These are phyloP conservation scores for Anomalospiza imberbis DNA, from an alignment of 2,797 vertebrate genomes.

Conservation along the genomic window DNA sequence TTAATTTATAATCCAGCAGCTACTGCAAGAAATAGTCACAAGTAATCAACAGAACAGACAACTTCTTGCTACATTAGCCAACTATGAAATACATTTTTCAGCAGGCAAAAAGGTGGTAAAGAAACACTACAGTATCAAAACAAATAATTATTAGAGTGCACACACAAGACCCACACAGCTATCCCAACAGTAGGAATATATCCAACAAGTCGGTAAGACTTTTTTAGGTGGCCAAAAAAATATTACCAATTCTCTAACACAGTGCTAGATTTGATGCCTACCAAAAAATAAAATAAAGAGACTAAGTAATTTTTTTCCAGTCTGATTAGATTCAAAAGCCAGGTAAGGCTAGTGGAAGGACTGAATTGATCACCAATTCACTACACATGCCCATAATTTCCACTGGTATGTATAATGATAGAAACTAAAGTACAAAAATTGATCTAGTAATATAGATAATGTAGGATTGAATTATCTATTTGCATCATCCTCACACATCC, in stretches of 20 bases:
- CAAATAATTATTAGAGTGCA: fast-evolving
- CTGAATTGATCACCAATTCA: background rate
- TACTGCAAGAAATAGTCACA: background rate
- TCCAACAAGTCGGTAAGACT: background rate
- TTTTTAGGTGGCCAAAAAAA: background rate
- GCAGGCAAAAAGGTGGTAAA: background rate
- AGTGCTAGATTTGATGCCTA: background rate
- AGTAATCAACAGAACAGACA: background rate
- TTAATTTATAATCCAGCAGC: background rate
- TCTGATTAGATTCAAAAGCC: background rate
- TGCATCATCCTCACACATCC: background rate
- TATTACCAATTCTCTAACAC: background rate
- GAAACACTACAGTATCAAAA: background rate
- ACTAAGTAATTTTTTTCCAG: background rate
- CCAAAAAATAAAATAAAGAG: background rate
- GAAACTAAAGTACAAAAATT: background rate
- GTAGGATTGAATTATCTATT: background rate
- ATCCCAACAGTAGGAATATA: background rate
- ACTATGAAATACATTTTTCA: background rate
- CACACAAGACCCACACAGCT: background rate
- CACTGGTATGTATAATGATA: background rate
- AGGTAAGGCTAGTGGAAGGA: background rate
- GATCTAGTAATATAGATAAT: background rate
- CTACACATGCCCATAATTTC: background rate
- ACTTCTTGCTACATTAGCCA: background rate